These are phyloP conservation scores for Channa argus DNA, from an alignment of 2,113 vertebrate genomes.

Conservation along the genomic window DNA sequence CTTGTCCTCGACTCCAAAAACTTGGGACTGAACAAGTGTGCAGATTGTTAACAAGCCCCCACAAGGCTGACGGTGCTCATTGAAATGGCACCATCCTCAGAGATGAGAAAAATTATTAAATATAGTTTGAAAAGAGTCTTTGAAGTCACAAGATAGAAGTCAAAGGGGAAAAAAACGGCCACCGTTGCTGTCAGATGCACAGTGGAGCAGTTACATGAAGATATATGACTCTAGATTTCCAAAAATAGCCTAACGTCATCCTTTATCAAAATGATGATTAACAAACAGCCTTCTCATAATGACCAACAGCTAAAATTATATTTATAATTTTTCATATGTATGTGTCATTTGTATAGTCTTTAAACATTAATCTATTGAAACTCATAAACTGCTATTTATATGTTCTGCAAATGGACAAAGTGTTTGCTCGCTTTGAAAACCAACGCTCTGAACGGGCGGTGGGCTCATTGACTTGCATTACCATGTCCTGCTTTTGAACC, in stretches of 20 bases:
- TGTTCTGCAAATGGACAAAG: constrained; percentile 3
- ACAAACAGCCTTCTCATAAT: too few relatives aligned
- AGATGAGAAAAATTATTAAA: constrained; percentile 22
- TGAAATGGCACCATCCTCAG: background rate
- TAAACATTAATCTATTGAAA: too few relatives aligned
- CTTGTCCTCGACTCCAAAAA: background rate
- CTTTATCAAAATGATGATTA: background rate
- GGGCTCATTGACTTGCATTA: constrained; percentile 56
- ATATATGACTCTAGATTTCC: background rate
- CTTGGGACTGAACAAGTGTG: background rate
- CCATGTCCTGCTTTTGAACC: constrained; percentile 50
- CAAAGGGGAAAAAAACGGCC: background rate
- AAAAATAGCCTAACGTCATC: background rate
- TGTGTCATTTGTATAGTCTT: background rate
- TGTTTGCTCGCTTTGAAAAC: constrained; percentile 19
- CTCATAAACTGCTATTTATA: background rate
- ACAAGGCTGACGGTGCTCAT: background rate
- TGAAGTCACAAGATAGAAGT: background rate
- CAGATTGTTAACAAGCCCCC: background rate
- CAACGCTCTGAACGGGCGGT: constrained; percentile 24
- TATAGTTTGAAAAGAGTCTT: background rate
- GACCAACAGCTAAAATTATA: too few relatives aligned
- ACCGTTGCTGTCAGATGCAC: background rate
- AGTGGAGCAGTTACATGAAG: constrained; percentile 2
- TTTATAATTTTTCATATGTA: background rate